Evolutionary conservation across 2,113 vertebrate species (phyloP).

Genomic region (Cyanoliseus patagonus): DNA sequence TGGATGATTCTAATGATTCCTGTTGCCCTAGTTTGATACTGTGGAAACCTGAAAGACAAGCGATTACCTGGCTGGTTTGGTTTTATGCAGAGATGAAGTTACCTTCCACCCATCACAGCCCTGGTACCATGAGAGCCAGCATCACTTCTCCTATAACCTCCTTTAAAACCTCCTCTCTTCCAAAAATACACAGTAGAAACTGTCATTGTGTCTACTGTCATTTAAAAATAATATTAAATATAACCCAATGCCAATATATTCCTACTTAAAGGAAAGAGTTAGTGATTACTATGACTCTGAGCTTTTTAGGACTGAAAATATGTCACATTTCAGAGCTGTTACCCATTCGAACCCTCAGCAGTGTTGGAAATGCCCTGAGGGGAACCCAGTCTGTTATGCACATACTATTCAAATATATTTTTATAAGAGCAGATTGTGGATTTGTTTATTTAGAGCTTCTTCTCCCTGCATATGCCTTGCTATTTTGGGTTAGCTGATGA

Average conservation of each 20-base stretch:
- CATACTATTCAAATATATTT: conserved; percentile 32
- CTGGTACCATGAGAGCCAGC: accelerated
- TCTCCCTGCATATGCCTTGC: conserved; percentile 57
- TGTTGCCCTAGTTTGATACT: not conserved
- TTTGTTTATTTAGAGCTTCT: conserved; percentile 65
- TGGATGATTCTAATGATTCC: not conserved
- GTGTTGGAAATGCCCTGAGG: conserved; percentile 48
- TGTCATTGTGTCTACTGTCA: not conserved
- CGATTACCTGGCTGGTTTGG: not conserved
- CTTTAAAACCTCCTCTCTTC: not conserved
- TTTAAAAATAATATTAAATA: not conserved
- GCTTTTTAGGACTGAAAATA: conserved; percentile 28
- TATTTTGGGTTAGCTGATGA: conserved; percentile 49
- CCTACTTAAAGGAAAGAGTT: not conserved
- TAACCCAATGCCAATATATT: not conserved
- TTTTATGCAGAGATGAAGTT: not conserved
- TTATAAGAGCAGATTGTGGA: conserved; percentile 63
- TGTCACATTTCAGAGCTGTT: conserved; percentile 44
- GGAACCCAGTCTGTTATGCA: conserved; percentile 64
- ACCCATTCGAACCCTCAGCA: conserved; percentile 28
- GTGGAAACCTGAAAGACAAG: not conserved
- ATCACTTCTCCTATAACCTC: not conserved
- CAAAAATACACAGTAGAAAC: not conserved
- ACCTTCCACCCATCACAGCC: not conserved
- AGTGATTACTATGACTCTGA: not conserved